Evolutionary conservation across 2,113 vertebrate species (phyloP).

Genomic region (Gymnobelideus leadbeateri): DNA sequence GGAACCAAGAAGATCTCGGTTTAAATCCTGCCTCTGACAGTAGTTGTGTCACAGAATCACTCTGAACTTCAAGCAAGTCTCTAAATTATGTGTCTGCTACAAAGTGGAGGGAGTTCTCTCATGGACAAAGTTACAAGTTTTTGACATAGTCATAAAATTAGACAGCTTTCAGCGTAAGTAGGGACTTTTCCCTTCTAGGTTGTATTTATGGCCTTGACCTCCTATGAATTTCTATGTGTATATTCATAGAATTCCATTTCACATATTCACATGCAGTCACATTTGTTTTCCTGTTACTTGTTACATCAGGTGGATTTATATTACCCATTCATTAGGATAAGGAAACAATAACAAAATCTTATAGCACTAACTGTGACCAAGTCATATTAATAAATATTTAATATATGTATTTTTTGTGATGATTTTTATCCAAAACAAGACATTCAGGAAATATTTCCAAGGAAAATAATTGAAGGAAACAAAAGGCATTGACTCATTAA

Average conservation of each 20-base stretch:
- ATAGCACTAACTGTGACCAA: constrained; percentile 45
- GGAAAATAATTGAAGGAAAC: constrained; percentile 66
- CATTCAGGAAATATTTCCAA: constrained; percentile 62
- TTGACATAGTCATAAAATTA: neutral
- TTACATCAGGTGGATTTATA: constrained; percentile 20
- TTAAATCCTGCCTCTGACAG: neutral
- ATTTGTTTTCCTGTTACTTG: constrained; percentile 32
- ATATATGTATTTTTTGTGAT: constrained; percentile 62
- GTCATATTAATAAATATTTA: constrained; percentile 47
- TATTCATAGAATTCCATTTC: neutral
- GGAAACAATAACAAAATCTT: constrained; percentile 46
- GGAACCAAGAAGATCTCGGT: neutral
- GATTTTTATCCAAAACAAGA: constrained; percentile 57
- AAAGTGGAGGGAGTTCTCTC: neutral
- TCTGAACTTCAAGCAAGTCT: neutral
- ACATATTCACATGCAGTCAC: constrained; percentile 24
- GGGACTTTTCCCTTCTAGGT: neutral
- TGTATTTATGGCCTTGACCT: neutral
- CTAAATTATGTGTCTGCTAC: neutral
- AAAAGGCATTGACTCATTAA: constrained; percentile 60
- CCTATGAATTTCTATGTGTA: neutral
- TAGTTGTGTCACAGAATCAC: neutral
- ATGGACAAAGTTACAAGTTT: neutral
- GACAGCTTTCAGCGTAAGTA: neutral
- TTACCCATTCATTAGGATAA: constrained; percentile 27